Percentiles rank a stretch among this genome's conserved stretches.
Evolutionary conservation across 2,113 vertebrate species (phyloP).

Genomic region (Hippocampus guttulatus): DNA sequence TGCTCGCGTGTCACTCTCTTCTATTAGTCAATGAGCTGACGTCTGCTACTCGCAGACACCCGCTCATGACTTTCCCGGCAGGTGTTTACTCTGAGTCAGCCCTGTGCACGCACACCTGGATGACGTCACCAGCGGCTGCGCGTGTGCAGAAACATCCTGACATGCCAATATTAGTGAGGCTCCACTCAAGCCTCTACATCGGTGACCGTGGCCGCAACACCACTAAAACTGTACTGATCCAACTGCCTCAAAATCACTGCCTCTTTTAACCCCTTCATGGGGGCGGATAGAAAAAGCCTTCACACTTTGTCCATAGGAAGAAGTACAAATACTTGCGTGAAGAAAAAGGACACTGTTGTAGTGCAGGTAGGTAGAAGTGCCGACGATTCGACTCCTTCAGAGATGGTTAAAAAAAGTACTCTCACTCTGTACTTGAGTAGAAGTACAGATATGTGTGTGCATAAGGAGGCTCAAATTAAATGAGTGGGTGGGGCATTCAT

Average conservation of each 20-base stretch:
- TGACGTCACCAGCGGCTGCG: slow-evolving; percentile 22
- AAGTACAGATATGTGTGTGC: too few species aligned
- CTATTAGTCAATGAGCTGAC: slow-evolving; percentile 10
- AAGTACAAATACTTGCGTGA: background rate
- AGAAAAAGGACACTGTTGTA: background rate
- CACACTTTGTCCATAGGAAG: background rate
- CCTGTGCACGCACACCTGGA: slow-evolving; percentile 35
- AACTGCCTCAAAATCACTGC: too few species aligned
- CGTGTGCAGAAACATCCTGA: background rate
- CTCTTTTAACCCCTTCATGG: too few species aligned
- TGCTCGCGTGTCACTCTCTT: background rate
- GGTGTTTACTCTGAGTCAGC: slow-evolving; percentile 30
- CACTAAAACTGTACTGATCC: too few species aligned
- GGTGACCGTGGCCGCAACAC: background rate
- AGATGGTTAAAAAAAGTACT: background rate
- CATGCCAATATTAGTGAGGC: background rate
- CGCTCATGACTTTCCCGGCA: background rate
- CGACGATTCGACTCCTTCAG: background rate
- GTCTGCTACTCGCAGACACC: background rate
- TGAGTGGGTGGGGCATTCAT: too few species aligned
- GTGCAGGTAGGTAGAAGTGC: background rate
- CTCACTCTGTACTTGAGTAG: background rate
- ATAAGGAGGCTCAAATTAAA: too few species aligned
- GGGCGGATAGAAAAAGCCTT: too few species aligned
- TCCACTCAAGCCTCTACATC: background rate